Base-by-base conservation (phyloP, 1,140 invertebrate species). In the Sarcophaga peregrina region DNA sequence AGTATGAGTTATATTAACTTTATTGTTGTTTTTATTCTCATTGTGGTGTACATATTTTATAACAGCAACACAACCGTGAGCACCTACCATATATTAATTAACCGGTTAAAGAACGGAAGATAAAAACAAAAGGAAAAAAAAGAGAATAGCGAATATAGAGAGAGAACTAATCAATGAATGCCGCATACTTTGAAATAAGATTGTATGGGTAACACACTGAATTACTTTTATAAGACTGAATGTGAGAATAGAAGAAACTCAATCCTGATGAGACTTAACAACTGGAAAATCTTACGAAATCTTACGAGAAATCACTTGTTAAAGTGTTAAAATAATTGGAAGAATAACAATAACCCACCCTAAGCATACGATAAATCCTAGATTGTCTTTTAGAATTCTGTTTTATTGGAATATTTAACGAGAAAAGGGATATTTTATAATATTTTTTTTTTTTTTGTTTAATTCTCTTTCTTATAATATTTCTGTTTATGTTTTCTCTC, bases 1-100 rank as follows among this genome's bases (percentile, higher is more conserved):
- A 58, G 54, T n/a, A 58, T 58, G 15, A 58, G 54, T 58, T 58
- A 58, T 58, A 58, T 58, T 58, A n/a, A n/a, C 15, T 58, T 58
- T 58, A n/a, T 58, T 58, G n/a, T 58, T 58, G 54, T 15, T 58
- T 58, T 58, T 58, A 13, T 58, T 58, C 4, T 37, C 25, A 37
- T 37, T 37, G 25, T n/a, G n/a, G n/a, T n/a, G n/a, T 37, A 58
- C 54, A 58, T 58, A 58, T 37, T 37, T 37, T 37, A 58, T 58
- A 58, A 58, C 25, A 58, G 54, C 15, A 58, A n/a, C 11, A 37
- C n/a, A 37, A 37, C 25, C 25, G 25, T 37, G 25, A 37, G 25
- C 25, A 37, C 25, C 25, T 9, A 72, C 17, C 7, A 72, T 25
- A 25, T 20, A 17, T 20, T 10, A 73, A 25, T 73, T 76, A 47